These are phyloP conservation scores for Myiotriccus ornatus DNA, from an alignment of 2,797 vertebrate genomes.

Conservation along the genomic window DNA sequence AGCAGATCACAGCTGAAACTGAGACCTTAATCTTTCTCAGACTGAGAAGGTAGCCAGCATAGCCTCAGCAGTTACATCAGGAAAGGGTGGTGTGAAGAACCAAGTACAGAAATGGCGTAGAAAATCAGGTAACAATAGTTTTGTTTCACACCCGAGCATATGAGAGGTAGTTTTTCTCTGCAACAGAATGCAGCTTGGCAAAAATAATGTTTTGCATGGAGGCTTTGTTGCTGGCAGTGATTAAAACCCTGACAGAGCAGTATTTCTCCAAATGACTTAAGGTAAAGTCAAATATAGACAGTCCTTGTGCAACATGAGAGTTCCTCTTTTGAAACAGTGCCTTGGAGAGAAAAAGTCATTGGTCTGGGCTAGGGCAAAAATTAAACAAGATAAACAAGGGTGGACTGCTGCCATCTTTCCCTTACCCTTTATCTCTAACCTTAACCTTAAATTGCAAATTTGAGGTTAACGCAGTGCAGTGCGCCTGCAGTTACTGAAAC, in stretches of 20 bases:
- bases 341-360: constrained; percentile 5
- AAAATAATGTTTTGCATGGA: not conserved
- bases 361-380: not conserved
- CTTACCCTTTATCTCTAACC: constrained; percentile 16
- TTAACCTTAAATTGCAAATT: constrained; percentile 33
- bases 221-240: not conserved
- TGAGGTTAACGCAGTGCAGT: not conserved
- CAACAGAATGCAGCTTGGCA: not conserved
- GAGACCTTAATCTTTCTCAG: not conserved
- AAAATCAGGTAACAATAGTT: not conserved
- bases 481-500: not conserved
- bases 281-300: not conserved
- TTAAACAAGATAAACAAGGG: constrained; percentile 33
- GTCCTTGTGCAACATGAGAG: constrained; percentile 10
- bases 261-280: not conserved
- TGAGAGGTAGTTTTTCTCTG: not conserved
- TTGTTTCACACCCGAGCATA: not conserved
- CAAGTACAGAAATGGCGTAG: not conserved
- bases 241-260: not conserved
- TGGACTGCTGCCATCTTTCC: not conserved
- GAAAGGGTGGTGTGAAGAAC: not conserved
- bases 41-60: not conserved
- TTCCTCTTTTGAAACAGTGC: constrained; percentile 13
- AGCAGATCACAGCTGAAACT: not conserved
- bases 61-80: not conserved